Percentiles rank a stretch among this genome's conserved stretches.
Evolutionary conservation across 2,797 vertebrate species (phyloP).

Genomic region (Numenius phaeopus): DNA sequence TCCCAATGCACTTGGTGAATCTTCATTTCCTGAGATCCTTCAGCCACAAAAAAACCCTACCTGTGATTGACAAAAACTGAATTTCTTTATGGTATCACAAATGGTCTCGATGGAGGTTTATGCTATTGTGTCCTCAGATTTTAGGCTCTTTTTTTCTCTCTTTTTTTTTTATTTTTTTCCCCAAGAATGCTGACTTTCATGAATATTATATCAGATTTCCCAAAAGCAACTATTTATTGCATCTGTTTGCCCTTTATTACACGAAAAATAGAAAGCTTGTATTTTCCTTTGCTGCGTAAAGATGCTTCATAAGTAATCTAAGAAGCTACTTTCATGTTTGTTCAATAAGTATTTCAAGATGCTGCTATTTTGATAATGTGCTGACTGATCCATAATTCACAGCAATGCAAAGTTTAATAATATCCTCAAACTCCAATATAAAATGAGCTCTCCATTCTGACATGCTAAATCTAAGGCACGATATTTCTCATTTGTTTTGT

Average conservation of each 20-base stretch:
- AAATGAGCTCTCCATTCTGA: slow-evolving; percentile 64
- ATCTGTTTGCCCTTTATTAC: slow-evolving; percentile 35
- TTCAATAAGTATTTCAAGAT: slow-evolving; percentile 76
- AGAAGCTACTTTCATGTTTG: slow-evolving; percentile 68
- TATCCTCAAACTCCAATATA: slow-evolving; percentile 56
- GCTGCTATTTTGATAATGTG: slow-evolving; percentile 74
- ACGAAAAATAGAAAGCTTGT: slow-evolving; percentile 11
- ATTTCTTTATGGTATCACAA: neutral
- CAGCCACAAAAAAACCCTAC: neutral
- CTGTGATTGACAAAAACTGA: neutral
- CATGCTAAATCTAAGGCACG: slow-evolving; percentile 34
- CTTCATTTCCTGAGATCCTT: neutral
- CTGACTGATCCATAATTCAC: slow-evolving; percentile 79
- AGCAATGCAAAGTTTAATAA: slow-evolving; percentile 75
- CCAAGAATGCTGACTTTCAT: slow-evolving; percentile 7
- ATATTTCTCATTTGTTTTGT: neutral
- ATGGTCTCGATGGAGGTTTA: neutral
- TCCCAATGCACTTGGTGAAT: neutral
- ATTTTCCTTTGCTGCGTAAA: slow-evolving; percentile 49
- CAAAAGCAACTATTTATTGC: slow-evolving; percentile 58
- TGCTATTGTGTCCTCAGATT: neutral
- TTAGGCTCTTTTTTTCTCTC: neutral
- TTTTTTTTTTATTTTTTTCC: neutral
- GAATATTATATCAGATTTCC: slow-evolving; percentile 35
- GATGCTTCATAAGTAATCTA: slow-evolving; percentile 60